Percentiles rank a stretch among this genome's conserved stretches.
Conservation (phyloP, 1,140 invertebrate species). For the Drosophila asahinai region DNA sequence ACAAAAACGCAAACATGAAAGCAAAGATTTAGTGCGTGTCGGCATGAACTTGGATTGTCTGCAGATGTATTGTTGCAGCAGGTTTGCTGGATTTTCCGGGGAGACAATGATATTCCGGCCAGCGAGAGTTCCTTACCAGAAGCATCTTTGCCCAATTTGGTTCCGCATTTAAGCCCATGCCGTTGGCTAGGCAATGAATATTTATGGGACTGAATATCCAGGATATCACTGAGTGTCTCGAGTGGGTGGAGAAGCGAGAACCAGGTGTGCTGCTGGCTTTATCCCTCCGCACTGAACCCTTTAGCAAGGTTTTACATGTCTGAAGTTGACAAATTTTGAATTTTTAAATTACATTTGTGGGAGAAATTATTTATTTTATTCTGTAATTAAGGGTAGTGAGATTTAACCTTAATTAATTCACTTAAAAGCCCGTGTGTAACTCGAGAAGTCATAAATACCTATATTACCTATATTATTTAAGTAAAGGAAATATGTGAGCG, state of each 20-base stretch:
- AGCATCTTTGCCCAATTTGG: conserved; percentile 41
- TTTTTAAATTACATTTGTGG: neutral
- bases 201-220: conserved; percentile 42
- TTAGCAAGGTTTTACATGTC: conserved; percentile 11
- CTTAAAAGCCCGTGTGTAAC: neutral
- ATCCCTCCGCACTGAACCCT: conserved; percentile 2
- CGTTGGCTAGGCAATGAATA: conserved; percentile 47
- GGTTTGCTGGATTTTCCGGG: conserved; percentile 38
- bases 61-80: conserved; percentile 64
- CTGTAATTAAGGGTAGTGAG: too few relatives aligned
- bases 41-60: conserved; percentile 74
- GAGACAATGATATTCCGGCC: conserved; percentile 56
- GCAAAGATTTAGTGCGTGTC: conserved; percentile 81
- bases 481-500: neutral
- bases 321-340: neutral
- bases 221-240: conserved; percentile 9
- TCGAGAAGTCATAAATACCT: too few relatives aligned
- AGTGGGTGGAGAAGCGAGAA: neutral
- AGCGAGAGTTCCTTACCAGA: conserved; percentile 43
- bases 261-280: conserved; percentile 17
- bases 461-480: too few relatives aligned
- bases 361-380: too few relatives aligned
- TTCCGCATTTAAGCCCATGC: conserved; percentile 29
- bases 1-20: conserved; percentile 77
- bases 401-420: neutral